Evolutionary conservation across 1,140 invertebrate genomes (phyloP).

Genomic region (Babylonia areolata): DNA sequence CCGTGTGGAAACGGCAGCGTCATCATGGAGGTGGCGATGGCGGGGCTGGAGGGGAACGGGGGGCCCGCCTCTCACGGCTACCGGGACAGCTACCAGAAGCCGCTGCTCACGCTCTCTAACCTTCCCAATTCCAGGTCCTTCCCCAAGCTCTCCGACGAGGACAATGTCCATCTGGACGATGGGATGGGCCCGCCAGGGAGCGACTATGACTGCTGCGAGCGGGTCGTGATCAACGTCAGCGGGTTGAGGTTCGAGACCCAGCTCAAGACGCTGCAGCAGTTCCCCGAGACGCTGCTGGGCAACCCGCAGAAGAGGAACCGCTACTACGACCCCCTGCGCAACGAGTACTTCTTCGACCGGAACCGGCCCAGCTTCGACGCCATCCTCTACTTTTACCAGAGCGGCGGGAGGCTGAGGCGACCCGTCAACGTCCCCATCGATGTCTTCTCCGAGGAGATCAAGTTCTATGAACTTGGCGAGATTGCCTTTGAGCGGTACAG

Average conservation of each 20-base stretch:
- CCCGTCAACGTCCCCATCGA: constrained; percentile 97
- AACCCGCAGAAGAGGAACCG: constrained; percentile 93
- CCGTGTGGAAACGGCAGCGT: constrained; percentile 28
- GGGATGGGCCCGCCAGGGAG: constrained; percentile 82
- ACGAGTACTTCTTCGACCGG: constrained; percentile 99
- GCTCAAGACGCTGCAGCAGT: constrained; percentile 97
- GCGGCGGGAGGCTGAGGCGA: constrained; percentile 95
- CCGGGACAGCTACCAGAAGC: constrained; percentile 47
- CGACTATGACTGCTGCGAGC: constrained; percentile 86
- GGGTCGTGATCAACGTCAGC: constrained; percentile 98
- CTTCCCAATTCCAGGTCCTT: constrained; percentile 87
- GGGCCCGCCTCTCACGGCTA: constrained; percentile 63
- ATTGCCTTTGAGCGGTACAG: constrained; percentile 98
- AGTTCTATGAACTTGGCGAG: constrained; percentile 99
- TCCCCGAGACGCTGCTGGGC: constrained; percentile 98
- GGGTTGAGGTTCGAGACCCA: constrained; percentile 99
- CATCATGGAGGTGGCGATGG: constrained; percentile 79
- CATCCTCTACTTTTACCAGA: constrained; percentile 99
- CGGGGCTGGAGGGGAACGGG: constrained; percentile 71
- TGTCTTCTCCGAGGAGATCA: constrained; percentile 83
- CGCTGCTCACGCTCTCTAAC: constrained; percentile 55
- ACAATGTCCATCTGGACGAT: constrained; percentile 76
- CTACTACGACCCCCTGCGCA: constrained; percentile 97
- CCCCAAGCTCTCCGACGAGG: constrained; percentile 96
- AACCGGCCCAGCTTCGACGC: constrained; percentile 93